Conservation (phyloP, 2,888 invertebrate genomes). For the Leptinotarsa rubiginosa region DNA sequence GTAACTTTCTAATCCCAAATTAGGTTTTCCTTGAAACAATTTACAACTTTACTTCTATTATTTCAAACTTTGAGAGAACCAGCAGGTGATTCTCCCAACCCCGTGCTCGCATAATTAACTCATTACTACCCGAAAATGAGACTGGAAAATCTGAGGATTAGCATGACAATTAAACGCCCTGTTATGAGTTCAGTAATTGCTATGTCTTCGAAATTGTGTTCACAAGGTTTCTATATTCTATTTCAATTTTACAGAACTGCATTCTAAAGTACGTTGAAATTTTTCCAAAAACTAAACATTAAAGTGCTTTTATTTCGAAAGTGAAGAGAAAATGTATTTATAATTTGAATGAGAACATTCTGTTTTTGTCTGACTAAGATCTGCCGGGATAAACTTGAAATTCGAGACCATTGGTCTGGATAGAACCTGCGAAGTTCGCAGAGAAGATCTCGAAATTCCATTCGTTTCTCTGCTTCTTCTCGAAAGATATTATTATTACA, state of each 20-base stretch:
- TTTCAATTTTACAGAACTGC: not conserved
- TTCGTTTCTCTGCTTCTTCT: too few relatives aligned
- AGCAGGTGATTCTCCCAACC: constrained; percentile 10
- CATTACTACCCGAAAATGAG: not conserved
- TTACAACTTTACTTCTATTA: not conserved
- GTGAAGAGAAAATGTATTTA: too few relatives aligned
- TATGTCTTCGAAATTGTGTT: not conserved
- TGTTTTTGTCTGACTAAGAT: too few relatives aligned
- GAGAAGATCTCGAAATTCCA: too few relatives aligned
- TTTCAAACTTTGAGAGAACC: not conserved
- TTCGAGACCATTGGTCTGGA: too few relatives aligned
- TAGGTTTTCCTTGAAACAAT: not conserved
- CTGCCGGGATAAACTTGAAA: too few relatives aligned
- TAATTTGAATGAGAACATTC: too few relatives aligned
- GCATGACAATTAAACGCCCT: not conserved
- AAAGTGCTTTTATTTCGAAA: too few relatives aligned
- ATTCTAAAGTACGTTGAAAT: too few relatives aligned
- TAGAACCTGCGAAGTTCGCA: too few relatives aligned
- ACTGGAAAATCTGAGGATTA: not conserved
- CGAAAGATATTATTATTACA: too few relatives aligned
- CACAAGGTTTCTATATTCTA: not conserved
- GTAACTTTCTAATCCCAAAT: constrained; percentile 12
- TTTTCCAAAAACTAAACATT: too few relatives aligned
- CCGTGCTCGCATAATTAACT: not conserved
- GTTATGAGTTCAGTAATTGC: not conserved